These are phyloP conservation scores for Pontoporia blainvillei DNA, from an alignment of 2,113 vertebrate genomes.

Conservation along the genomic window DNA sequence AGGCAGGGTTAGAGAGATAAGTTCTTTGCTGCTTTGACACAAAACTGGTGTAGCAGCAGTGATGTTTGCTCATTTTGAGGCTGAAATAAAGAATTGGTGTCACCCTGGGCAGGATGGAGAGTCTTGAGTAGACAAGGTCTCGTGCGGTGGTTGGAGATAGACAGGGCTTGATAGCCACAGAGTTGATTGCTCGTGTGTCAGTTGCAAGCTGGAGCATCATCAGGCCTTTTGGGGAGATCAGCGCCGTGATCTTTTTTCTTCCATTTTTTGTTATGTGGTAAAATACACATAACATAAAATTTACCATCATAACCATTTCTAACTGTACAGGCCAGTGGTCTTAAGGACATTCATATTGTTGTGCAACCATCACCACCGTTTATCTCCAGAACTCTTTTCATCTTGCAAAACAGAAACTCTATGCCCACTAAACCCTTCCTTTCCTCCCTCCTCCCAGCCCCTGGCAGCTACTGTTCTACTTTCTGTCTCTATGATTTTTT, in stretches of 20 bases:
- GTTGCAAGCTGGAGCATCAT: background rate
- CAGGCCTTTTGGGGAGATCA: background rate
- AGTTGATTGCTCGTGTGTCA: background rate
- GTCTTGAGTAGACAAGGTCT: background rate
- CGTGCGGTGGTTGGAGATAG: background rate
- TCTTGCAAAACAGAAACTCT: background rate
- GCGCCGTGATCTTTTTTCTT: background rate
- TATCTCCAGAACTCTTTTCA: background rate
- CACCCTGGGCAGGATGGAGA: background rate
- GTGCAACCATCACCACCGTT: background rate
- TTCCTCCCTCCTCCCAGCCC: background rate
- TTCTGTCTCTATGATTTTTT: background rate
- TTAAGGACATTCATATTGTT: background rate
- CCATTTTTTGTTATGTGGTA: background rate
- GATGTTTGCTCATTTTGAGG: background rate
- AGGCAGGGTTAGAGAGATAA: background rate
- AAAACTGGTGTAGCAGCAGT: constrained; percentile 13
- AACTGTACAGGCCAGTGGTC: background rate
- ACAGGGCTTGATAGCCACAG: background rate
- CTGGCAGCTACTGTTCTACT: background rate
- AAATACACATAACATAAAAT: background rate
- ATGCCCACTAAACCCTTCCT: background rate
- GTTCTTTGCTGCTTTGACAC: background rate
- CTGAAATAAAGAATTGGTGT: background rate
- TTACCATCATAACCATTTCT: background rate